Conservation (phyloP, 2,888 invertebrate genomes). For the Drosophila villosipedis region DNA sequence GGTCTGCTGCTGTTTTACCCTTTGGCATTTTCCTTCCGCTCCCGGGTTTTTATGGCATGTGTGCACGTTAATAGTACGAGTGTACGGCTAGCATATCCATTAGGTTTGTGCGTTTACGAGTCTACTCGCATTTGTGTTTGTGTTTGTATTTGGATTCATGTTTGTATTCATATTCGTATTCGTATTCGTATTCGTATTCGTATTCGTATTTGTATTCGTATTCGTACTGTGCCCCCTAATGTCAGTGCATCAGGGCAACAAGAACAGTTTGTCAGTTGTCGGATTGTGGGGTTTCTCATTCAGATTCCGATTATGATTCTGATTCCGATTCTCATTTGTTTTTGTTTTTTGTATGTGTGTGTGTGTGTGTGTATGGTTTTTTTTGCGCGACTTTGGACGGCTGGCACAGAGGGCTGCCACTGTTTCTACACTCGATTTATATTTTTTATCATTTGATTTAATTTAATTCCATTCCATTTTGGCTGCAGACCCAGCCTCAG, state of each 20-base stretch:
- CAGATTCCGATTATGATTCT: conserved; percentile 37
- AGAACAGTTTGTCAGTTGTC: conserved; percentile 33
- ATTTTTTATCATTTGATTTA: conserved; percentile 84
- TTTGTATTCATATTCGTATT: background rate
- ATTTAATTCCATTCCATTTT: conserved; percentile 82
- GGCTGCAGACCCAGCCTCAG: conserved; percentile 54
- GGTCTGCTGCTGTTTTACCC: conserved; percentile 40
- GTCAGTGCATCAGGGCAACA: conserved; percentile 36
- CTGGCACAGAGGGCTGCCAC: conserved; percentile 75
- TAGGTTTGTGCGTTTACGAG: conserved; percentile 40
- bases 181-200: background rate
- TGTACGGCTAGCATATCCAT: conserved; percentile 37
- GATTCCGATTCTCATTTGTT: conserved; percentile 56
- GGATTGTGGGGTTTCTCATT: conserved; percentile 52
- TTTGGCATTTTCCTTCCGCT: conserved; percentile 56
- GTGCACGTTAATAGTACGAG: conserved; percentile 26
- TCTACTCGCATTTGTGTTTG: background rate
- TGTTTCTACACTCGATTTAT: conserved; percentile 81
- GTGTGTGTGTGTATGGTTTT: conserved; percentile 6
- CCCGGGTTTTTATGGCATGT: conserved; percentile 40
- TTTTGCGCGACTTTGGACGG: conserved; percentile 39
- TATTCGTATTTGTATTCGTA: background rate
- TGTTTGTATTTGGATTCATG: background rate
- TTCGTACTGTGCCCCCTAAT: conserved; percentile 48
- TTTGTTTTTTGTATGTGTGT: conserved; percentile 22